Conservation (phyloP, 2,888 invertebrate genomes). For the Nycteola revayana region DNA sequence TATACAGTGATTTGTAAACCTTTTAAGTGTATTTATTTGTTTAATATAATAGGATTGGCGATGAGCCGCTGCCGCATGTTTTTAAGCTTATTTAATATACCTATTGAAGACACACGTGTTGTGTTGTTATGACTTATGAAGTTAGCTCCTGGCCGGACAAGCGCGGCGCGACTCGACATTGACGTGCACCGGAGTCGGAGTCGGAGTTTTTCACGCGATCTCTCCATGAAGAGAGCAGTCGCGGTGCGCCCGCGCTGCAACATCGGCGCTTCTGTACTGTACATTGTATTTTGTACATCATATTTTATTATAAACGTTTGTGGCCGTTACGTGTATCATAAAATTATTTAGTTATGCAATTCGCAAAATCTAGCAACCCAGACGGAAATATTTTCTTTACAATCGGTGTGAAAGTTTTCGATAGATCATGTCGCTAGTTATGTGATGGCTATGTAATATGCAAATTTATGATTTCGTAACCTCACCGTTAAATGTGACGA, state of each 20-base stretch:
- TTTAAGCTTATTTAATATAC: slow-evolving; percentile 28
- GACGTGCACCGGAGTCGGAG: slow-evolving; percentile 69
- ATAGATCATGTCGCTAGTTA: slow-evolving; percentile 37
- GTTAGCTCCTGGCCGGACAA: slow-evolving; percentile 28
- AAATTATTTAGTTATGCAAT: slow-evolving; percentile 12
- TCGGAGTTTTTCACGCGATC: slow-evolving; percentile 77
- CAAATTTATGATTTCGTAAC: slow-evolving; percentile 46
- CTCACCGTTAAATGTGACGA: slow-evolving; percentile 39
- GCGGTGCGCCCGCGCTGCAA: slow-evolving; percentile 58
- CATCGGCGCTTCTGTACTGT: slow-evolving; percentile 46
- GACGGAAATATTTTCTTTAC: slow-evolving; percentile 13
- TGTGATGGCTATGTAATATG: slow-evolving; percentile 43
- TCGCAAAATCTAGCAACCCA: slow-evolving; percentile 12
- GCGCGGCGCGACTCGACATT: slow-evolving; percentile 37
- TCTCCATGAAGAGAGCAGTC: slow-evolving; percentile 75
- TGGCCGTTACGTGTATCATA: slow-evolving; percentile 16
- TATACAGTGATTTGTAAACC: slow-evolving; percentile 1
- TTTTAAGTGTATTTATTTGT: slow-evolving; percentile 6
- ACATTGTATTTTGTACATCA: slow-evolving; percentile 21
- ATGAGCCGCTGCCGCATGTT: slow-evolving; percentile 14
- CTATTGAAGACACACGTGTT: slow-evolving; percentile 23
- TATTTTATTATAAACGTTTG: slow-evolving; percentile 21
- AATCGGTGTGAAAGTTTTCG: slow-evolving; percentile 40
- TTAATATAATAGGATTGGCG: slow-evolving; percentile 17
- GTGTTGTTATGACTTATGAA: slow-evolving; percentile 34